These are phyloP conservation scores for Campoplex capitator DNA, from an alignment of 2,888 invertebrate species.

Conservation along the genomic window DNA sequence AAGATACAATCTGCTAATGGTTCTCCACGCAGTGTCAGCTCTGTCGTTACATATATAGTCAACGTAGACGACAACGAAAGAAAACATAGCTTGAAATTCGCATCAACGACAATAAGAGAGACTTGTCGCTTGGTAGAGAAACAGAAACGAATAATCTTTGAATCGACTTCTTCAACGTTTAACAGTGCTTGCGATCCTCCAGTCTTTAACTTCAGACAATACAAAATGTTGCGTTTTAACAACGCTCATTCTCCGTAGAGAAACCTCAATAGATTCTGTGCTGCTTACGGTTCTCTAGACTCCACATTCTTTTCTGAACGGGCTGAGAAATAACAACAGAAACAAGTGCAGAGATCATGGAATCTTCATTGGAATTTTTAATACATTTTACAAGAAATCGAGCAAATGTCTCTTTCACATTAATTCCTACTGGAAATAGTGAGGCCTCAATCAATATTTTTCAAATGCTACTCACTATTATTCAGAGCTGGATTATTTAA, in stretches of 20 bases:
- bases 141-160: conserved; percentile 58
- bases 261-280: conserved; percentile 11
- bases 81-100: conserved; percentile 38
- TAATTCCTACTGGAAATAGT: not conserved
- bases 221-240: conserved; percentile 46
- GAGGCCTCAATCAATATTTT: not conserved
- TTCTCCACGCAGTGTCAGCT: conserved; percentile 72
- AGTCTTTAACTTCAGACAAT: conserved; percentile 44
- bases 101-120: conserved; percentile 41
- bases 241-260: conserved; percentile 43
- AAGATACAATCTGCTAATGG: conserved; percentile 83
- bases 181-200: conserved; percentile 60
- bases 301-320: not conserved
- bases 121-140: not conserved
- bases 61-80: conserved; percentile 57
- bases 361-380: conserved; percentile 33
- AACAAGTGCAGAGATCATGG: conserved; percentile 1
- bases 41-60: conserved; percentile 64
- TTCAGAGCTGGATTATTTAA: no score
- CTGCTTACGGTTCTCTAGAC: not conserved
- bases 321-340: not conserved
- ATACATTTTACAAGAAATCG: not conserved
- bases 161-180: conserved; percentile 53
- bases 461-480: not conserved
- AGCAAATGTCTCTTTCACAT: conserved; percentile 27